Conservation (phyloP, 2,797 vertebrate genomes). For the Geotrypetes seraphini region DNA sequence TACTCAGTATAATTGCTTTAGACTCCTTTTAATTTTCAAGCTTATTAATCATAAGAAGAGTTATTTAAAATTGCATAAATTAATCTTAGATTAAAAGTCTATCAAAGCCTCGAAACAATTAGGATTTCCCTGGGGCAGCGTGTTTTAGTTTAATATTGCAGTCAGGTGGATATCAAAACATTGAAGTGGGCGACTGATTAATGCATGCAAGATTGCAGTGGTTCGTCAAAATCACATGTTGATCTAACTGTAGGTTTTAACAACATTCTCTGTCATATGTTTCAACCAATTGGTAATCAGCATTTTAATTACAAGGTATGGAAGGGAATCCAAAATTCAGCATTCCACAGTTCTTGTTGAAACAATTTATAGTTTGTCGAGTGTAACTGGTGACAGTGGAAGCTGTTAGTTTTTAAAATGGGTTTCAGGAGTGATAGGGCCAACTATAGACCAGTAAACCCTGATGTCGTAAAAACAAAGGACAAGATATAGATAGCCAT, state of each 20-base stretch:
- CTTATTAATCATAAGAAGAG: constrained; percentile 98
- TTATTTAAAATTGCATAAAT: constrained; percentile 99
- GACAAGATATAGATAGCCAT: too few species aligned
- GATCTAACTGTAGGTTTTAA: constrained; percentile 72
- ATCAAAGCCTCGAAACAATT: constrained; percentile 97
- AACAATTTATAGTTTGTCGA: too few species aligned
- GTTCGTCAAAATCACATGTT: constrained; percentile 74
- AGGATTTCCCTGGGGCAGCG: constrained; percentile 92
- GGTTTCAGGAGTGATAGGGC: too few species aligned
- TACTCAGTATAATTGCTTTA: constrained; percentile 97
- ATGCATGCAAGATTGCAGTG: constrained; percentile 90
- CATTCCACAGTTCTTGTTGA: constrained; percentile 4
- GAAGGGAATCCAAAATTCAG: constrained; percentile 35
- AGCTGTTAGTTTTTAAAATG: too few species aligned
- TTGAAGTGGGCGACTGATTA: constrained; percentile 91
- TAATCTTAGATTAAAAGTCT: constrained; percentile 98
- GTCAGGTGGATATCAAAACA: constrained; percentile 94
- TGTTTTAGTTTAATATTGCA: constrained; percentile 85
- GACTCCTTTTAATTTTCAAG: constrained; percentile 98
- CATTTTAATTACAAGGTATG: constrained; percentile 51
- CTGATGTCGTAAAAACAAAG: too few species aligned
- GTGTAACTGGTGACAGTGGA: too few species aligned
- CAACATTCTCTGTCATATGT: constrained; percentile 60
- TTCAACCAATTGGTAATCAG: constrained; percentile 60
- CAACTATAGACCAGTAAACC: too few species aligned